A percentile compares a stretch with the other conserved stretches of the same genome.
phyloP scores from a whole-genome alignment of 2,113 vertebrate species.

The Gnathochromis pfefferi region DNA sequence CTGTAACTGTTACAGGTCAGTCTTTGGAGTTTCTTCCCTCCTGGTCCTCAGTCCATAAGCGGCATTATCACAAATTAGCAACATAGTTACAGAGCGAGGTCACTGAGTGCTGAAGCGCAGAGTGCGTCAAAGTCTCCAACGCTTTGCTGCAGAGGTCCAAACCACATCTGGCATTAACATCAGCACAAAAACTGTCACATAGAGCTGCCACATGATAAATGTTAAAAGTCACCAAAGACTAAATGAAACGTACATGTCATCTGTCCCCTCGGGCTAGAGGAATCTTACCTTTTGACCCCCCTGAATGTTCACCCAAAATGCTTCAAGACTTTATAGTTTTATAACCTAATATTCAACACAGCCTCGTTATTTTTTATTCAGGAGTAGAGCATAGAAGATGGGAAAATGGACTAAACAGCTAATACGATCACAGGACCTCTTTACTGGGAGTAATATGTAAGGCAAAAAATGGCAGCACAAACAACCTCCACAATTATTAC shows the following conservation, averaged over 20 bases:
- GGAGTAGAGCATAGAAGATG: neutral
- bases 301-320: neutral
- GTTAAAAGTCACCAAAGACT: neutral
- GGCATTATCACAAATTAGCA: neutral
- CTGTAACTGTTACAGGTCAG: fast-evolving
- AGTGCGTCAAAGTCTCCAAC: neutral
- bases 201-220: neutral
- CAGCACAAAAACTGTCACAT: neutral
- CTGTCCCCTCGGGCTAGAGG: neutral
- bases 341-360: neutral
- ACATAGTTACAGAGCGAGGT: neutral
- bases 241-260: neutral
- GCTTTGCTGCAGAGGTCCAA: neutral
- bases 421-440: neutral
- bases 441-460: neutral
- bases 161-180: neutral
- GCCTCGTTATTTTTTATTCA: neutral
- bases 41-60: neutral
- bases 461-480: neutral
- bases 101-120: neutral
- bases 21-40: neutral
- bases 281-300: neutral
- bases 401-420: fast-evolving
- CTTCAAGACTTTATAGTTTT: neutral
- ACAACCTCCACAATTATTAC: neutral